phyloP scores from a whole-genome alignment of 1,140 invertebrate genomes.

The Pseudomyrmex sp. region DNA sequence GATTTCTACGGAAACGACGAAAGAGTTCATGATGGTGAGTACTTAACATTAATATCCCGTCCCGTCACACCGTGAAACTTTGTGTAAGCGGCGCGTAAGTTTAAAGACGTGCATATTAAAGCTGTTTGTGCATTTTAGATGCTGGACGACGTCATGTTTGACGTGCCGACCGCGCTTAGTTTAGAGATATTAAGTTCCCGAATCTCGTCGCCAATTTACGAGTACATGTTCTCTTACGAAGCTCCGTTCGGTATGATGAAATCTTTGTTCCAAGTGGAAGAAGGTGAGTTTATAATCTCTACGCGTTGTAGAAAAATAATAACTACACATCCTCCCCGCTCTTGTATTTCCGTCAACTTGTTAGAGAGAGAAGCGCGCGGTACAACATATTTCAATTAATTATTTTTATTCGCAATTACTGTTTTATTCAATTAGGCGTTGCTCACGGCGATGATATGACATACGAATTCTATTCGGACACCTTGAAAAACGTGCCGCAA shows the following conservation, averaged over 20 bases:
- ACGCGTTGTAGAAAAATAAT: background rate
- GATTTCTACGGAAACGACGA: slow-evolving; percentile 82
- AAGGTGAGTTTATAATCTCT: slow-evolving; percentile 64
- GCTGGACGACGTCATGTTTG: slow-evolving; percentile 75
- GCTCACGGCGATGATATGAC: slow-evolving; percentile 90
- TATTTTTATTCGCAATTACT: background rate
- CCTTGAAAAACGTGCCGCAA: slow-evolving; percentile 78
- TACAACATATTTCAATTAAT: slow-evolving; percentile 6
- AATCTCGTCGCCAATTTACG: slow-evolving; percentile 78
- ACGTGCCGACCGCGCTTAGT: slow-evolving; percentile 66
- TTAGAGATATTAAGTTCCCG: slow-evolving; percentile 73
- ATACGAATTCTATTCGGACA: slow-evolving; percentile 87
- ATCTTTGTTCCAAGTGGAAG: slow-evolving; percentile 68
- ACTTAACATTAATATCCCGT: slow-evolving; percentile 40
- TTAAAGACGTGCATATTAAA: slow-evolving; percentile 49
- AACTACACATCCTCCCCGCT: background rate
- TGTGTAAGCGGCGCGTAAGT: slow-evolving; percentile 13
- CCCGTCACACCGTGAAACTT: slow-evolving; percentile 34
- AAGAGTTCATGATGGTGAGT: slow-evolving; percentile 85
- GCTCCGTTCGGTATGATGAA: slow-evolving; percentile 78
- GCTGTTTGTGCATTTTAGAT: slow-evolving; percentile 70
- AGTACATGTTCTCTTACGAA: slow-evolving; percentile 79
- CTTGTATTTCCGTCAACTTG: background rate
- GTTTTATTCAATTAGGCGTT: slow-evolving; percentile 80
- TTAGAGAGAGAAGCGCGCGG: background rate